Evolutionary conservation across 1,140 invertebrate genomes (phyloP).

Genomic region (Scylla paramamosain): DNA sequence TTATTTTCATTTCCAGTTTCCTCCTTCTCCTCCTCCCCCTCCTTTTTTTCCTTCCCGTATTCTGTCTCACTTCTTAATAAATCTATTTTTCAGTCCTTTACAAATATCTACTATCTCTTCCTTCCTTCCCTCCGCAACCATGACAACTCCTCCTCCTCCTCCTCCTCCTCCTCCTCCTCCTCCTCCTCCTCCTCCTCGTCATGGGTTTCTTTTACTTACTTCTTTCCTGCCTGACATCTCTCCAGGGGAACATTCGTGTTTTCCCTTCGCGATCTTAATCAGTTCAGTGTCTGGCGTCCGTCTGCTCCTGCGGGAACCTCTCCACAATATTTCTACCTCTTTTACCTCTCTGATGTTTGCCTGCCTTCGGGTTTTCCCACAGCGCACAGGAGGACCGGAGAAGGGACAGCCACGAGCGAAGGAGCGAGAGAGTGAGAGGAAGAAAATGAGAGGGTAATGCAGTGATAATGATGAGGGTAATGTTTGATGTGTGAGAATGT

Average conservation of each 20-base stretch:
- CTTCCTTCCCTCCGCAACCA: neutral
- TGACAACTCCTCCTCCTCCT: neutral
- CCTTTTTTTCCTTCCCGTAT: neutral
- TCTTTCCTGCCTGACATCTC: conserved; percentile 5
- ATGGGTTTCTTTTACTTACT: neutral
- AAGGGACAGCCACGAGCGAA: neutral
- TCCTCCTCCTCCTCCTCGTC: neutral
- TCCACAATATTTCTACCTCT: neutral
- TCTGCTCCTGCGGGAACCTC: neutral
- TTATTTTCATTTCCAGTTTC: neutral
- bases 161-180: conserved; percentile 6
- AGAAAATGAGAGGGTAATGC: no score
- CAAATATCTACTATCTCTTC: neutral
- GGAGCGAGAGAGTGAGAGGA: neutral
- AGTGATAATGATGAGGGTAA: no score
- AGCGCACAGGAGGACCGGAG: neutral
- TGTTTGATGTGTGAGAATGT: no score
- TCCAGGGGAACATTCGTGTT: neutral
- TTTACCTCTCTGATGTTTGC: neutral
- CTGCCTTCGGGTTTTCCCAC: neutral
- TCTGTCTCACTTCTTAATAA: neutral
- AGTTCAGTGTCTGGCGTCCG: neutral
- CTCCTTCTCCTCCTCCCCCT: no score
- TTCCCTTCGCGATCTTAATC: conserved; percentile 4
- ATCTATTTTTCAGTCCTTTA: neutral